Evolutionary conservation across 2,797 vertebrate genomes (phyloP).

Genomic region (Neostethus bicornis): DNA sequence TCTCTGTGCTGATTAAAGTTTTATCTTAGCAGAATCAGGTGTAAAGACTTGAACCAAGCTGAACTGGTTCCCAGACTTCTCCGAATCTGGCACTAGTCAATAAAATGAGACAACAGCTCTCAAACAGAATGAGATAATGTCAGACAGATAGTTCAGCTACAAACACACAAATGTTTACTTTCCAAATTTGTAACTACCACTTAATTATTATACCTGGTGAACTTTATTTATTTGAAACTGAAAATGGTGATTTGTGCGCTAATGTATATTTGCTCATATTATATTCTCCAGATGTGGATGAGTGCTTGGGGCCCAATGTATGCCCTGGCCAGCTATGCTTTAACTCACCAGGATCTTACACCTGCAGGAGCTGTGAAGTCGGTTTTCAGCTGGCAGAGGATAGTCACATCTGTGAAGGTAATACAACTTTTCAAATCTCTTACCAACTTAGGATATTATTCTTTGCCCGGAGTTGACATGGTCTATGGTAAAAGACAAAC

Average conservation of each 20-base stretch:
- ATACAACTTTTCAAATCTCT: slow-evolving; percentile 11
- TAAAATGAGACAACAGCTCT: slow-evolving; percentile 53
- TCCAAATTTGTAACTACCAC: slow-evolving; percentile 40
- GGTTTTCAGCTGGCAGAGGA: slow-evolving; percentile 64
- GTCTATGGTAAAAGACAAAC: slow-evolving; percentile 14
- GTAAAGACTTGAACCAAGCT: slow-evolving; percentile 70
- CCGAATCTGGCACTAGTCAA: slow-evolving; percentile 60
- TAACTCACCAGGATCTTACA: slow-evolving; percentile 72
- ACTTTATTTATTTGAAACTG: slow-evolving; percentile 61
- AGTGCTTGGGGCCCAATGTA: slow-evolving; percentile 63
- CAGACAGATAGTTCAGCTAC: slow-evolving; percentile 51
- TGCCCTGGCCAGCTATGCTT: slow-evolving; percentile 73
- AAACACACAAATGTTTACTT: slow-evolving; percentile 59
- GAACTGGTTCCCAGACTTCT: slow-evolving; percentile 55
- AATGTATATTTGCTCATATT: slow-evolving; percentile 49
- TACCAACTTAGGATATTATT: slow-evolving; percentile 11
- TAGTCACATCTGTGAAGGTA: slow-evolving; percentile 65
- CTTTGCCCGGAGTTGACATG: background rate
- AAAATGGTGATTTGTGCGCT: slow-evolving; percentile 58
- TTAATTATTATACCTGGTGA: slow-evolving; percentile 55
- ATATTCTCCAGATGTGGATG: slow-evolving; percentile 77
- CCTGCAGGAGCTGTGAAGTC: slow-evolving; percentile 63
- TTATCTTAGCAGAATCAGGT: slow-evolving; percentile 75
- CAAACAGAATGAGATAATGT: slow-evolving; percentile 69
- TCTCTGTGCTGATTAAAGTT: slow-evolving; percentile 64